phyloP scores from a whole-genome alignment of 2,888 invertebrate genomes.

The Acheta domesticus region DNA sequence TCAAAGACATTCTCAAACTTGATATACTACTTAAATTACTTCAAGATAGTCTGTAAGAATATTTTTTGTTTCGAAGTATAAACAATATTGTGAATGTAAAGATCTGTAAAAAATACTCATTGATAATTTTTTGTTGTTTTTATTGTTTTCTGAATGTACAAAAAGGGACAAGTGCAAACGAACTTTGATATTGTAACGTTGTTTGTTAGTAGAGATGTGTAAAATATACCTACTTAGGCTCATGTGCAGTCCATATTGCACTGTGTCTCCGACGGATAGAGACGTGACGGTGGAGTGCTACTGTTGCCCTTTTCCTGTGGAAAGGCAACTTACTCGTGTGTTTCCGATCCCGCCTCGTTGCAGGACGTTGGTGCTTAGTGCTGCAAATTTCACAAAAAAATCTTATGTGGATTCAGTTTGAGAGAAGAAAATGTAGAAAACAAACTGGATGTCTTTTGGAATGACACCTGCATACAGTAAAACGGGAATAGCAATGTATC shows the following conservation, averaged over 20 bases:
- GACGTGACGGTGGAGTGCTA: not conserved
- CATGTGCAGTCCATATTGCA: not conserved
- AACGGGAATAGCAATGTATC: constrained; percentile 2
- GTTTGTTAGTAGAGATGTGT: not conserved
- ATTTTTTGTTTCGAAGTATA: constrained; percentile 8
- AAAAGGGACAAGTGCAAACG: constrained; percentile 1
- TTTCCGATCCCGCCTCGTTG: not conserved
- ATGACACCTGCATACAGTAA: not conserved
- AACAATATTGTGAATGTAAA: not conserved
- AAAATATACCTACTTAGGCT: constrained; percentile 1
- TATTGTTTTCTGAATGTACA: constrained; percentile 18
- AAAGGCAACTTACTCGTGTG: not conserved
- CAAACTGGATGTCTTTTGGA: not conserved
- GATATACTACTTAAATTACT: not conserved
- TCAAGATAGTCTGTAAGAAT: constrained; percentile 3
- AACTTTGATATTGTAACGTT: not conserved
- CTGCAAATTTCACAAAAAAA: not conserved
- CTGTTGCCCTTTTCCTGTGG: not conserved
- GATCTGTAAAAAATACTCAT: constrained; percentile 18
- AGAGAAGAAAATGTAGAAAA: not conserved
- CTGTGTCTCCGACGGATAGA: not conserved
- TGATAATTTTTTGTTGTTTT: constrained; percentile 12
- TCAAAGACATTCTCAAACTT: not conserved
- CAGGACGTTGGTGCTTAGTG: constrained; percentile 1
- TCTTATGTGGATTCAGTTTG: not conserved